A percentile compares a stretch with the other conserved stretches of the same genome.
Conservation (phyloP, 2,113 vertebrate genomes). For the Rhizomys pruinosus region DNA sequence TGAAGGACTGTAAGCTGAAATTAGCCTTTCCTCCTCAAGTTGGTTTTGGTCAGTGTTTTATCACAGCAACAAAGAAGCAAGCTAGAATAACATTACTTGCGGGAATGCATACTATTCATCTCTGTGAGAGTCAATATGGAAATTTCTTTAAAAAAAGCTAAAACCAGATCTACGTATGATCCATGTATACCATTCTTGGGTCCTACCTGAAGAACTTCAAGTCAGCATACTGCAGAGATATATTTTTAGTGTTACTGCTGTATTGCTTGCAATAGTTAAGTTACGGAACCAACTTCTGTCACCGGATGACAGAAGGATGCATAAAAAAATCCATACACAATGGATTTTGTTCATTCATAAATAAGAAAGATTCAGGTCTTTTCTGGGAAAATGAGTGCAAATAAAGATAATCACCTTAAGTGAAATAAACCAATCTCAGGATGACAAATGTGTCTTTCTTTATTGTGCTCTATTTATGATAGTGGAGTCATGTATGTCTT, state of each 20-base stretch:
- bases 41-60: no score
- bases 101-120: background rate
- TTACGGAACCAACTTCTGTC: no score
- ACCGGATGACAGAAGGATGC: background rate
- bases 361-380: background rate
- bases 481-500: no score
- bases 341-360: background rate
- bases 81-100: no score
- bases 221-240: background rate
- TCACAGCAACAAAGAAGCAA: no score
- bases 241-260: no score
- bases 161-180: background rate
- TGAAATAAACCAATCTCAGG: background rate
- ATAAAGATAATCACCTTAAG: background rate
- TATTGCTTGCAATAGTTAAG: background rate
- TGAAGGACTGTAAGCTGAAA: no score
- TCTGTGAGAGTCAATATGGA: background rate
- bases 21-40: no score
- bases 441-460: background rate
- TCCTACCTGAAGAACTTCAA: background rate
- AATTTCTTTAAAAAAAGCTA: background rate
- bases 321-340: background rate
- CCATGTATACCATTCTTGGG: background rate
- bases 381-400: background rate
- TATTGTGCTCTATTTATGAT: background rate